Percentiles rank a stretch among this genome's conserved stretches.
Evolutionary conservation across 2,888 invertebrate species (phyloP).

Genomic region (Cerceris ruficornis): DNA sequence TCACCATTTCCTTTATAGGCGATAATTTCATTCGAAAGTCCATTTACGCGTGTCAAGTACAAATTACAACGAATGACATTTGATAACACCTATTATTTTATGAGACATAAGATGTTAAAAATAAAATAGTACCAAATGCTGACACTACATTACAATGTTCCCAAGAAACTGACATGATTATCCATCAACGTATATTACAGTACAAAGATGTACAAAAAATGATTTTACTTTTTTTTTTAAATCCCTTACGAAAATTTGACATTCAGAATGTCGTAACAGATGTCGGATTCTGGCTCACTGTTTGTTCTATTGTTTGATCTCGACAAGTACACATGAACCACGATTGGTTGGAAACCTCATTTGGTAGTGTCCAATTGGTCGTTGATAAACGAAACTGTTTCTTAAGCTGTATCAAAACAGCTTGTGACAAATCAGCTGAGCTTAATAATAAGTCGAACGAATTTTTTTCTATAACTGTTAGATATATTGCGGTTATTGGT

Average conservation of each 20-base stretch:
- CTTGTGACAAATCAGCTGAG: conserved; percentile 48
- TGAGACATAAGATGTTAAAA: no score
- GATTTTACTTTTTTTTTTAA: conserved; percentile 4
- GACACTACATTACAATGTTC: no score
- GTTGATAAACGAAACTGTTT: conserved; percentile 66
- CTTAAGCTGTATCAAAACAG: conserved; percentile 65
- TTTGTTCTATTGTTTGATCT: conserved; percentile 60
- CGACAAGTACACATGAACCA: conserved; percentile 50
- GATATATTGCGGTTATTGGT: neutral
- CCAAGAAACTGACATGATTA: no score
- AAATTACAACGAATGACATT: no score
- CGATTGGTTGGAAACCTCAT: conserved; percentile 69
- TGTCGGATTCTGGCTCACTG: conserved; percentile 47
- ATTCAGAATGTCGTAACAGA: conserved; percentile 68
- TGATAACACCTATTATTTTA: no score
- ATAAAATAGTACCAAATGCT: no score
- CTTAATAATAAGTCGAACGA: conserved; percentile 21
- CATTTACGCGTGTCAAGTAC: no score
- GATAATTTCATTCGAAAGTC: no score
- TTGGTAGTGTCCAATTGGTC: conserved; percentile 69
- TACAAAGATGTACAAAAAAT: neutral
- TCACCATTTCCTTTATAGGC: no score
- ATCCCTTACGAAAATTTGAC: conserved; percentile 25
- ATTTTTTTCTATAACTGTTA: conserved; percentile 1
- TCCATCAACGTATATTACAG: neutral